Conservation (phyloP, 2,113 vertebrate genomes). For the Diadophis punctatus region DNA sequence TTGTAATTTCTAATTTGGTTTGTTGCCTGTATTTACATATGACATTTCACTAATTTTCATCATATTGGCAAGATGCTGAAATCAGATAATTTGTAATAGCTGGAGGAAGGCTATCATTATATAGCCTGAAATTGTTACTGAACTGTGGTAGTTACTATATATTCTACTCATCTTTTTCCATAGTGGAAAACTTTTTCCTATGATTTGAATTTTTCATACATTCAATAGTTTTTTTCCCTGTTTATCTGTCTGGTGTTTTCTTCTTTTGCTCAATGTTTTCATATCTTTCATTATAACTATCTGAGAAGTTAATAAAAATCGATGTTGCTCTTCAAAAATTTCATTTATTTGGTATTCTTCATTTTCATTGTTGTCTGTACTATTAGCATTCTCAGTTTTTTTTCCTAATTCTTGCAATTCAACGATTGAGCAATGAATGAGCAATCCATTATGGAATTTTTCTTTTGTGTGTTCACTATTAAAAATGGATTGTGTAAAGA, state of each 20-base stretch:
- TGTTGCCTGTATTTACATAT: background rate
- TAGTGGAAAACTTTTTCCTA: background rate
- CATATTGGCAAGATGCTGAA: background rate
- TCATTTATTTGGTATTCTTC: background rate
- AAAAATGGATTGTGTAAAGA: background rate
- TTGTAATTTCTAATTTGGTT: background rate
- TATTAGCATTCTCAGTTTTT: background rate
- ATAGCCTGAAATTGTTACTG: background rate
- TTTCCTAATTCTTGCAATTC: background rate
- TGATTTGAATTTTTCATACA: background rate
- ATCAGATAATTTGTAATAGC: background rate
- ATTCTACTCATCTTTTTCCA: background rate
- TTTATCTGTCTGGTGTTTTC: background rate
- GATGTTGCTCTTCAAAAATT: background rate
- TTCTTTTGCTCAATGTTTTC: background rate
- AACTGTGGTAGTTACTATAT: background rate
- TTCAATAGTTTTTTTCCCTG: background rate
- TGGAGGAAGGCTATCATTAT: background rate
- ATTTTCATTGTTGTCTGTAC: background rate
- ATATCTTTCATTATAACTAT: background rate
- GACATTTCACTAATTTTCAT: background rate
- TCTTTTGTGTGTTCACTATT: background rate
- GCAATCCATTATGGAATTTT: background rate
- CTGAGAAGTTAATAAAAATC: background rate
- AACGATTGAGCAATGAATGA: background rate